Percentiles rank a stretch among this genome's conserved stretches.
Evolutionary conservation across 2,113 vertebrate species (phyloP).

Genomic region (Chloebia gouldiae): DNA sequence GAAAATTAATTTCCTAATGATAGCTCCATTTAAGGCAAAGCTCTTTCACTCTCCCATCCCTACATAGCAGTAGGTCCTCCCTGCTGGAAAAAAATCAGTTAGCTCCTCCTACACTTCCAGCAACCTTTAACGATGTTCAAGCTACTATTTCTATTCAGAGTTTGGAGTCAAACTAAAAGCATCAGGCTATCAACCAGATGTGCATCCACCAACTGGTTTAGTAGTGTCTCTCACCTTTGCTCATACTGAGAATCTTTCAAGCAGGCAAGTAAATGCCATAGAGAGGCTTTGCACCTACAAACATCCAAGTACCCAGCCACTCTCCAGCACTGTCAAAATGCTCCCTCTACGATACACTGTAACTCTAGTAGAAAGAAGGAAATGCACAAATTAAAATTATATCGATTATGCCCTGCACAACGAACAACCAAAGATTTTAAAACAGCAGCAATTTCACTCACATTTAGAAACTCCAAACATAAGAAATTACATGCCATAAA

Average conservation of each 20-base stretch:
- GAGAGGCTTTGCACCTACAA: background rate
- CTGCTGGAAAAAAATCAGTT: background rate
- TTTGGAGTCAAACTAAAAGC: background rate
- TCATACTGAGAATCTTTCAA: background rate
- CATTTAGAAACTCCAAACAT: slow-evolving; percentile 41
- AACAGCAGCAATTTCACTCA: background rate
- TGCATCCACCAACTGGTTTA: background rate
- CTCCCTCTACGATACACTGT: background rate
- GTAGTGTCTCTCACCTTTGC: background rate
- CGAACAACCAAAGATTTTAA: background rate
- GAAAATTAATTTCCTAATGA: slow-evolving; percentile 19
- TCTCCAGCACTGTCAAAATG: background rate
- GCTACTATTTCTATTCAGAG: background rate
- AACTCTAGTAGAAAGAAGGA: slow-evolving; percentile 53
- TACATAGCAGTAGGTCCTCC: background rate
- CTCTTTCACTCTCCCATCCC: background rate
- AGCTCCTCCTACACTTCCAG: background rate
- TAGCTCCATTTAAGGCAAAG: background rate
- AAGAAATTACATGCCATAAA: slow-evolving; percentile 59
- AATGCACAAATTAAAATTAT: slow-evolving; percentile 63
- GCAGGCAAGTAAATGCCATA: background rate
- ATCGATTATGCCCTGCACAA: slow-evolving; percentile 29
- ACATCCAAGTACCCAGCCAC: background rate
- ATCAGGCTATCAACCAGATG: background rate
- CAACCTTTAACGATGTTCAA: background rate